phyloP scores from a whole-genome alignment of 2,113 vertebrate genomes.

The Corythaixoides concolor region DNA sequence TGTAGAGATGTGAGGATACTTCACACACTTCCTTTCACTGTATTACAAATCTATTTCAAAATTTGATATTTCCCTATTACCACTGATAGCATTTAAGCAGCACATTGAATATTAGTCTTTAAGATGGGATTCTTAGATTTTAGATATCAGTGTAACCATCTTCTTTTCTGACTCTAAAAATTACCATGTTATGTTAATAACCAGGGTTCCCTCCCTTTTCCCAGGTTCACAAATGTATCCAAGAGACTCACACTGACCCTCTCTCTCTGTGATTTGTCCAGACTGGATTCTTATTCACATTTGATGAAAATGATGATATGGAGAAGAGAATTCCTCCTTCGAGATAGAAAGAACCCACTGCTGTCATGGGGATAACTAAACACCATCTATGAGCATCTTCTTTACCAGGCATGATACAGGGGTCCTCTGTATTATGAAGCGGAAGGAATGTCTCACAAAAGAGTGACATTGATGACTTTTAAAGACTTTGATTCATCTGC shows the following conservation, averaged over 20 bases:
- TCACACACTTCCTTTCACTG: not conserved
- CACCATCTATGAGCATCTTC: not conserved
- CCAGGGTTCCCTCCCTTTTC: not conserved
- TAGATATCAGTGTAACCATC: not conserved
- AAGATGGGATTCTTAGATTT: not conserved
- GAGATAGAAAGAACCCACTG: not conserved
- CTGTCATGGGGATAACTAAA: not conserved
- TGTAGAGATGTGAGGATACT: not conserved
- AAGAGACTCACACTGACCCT: accelerated
- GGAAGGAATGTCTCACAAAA: not conserved
- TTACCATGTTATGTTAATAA: not conserved
- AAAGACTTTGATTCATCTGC: not conserved
- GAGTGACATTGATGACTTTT: not conserved
- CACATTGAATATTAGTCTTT: not conserved
- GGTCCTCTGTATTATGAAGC: not conserved
- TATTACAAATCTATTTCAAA: not conserved
- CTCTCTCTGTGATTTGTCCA: not conserved
- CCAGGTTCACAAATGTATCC: not conserved
- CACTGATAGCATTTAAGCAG: not conserved
- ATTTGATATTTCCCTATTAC: not conserved
- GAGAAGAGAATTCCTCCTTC: not conserved
- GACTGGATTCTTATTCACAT: not conserved
- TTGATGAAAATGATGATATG: not conserved
- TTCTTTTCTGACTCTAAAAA: not conserved
- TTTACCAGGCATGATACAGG: not conserved